A percentile compares a stretch with the other conserved stretches of the same genome.
Evolutionary conservation across 2,797 vertebrate species (phyloP).

Genomic region (Dermochelys coriacea): DNA sequence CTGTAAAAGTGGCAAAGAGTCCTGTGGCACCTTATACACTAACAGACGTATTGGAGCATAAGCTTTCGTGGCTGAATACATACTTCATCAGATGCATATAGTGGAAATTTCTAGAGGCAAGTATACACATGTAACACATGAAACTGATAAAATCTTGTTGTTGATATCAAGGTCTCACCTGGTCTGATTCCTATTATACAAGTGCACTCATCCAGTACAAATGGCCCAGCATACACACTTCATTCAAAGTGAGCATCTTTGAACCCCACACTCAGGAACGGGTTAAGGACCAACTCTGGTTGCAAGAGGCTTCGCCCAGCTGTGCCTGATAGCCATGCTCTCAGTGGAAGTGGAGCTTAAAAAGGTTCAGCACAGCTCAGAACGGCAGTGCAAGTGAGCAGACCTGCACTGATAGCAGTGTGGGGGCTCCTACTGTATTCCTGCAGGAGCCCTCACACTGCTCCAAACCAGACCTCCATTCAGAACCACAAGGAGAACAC

Average conservation of each 20-base stretch:
- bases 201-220: not conserved
- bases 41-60: no score
- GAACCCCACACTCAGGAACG: not conserved
- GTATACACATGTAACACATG: not conserved
- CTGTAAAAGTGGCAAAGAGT: no score
- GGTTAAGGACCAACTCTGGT: not conserved
- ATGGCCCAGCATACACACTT: rapidly evolving
- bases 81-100: no score
- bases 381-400: not conserved
- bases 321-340: not conserved
- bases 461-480: not conserved
- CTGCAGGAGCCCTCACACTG: not conserved
- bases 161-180: not conserved
- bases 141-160: not conserved
- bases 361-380: not conserved
- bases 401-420: not conserved
- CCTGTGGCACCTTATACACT: no score
- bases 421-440: not conserved
- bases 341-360: not conserved
- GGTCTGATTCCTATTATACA: not conserved
- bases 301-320: not conserved
- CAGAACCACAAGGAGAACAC: not conserved
- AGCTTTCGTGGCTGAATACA: no score
- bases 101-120: no score
- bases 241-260: not conserved